Conservation (phyloP, 2,888 invertebrate species). For the Diaphora mendica region DNA sequence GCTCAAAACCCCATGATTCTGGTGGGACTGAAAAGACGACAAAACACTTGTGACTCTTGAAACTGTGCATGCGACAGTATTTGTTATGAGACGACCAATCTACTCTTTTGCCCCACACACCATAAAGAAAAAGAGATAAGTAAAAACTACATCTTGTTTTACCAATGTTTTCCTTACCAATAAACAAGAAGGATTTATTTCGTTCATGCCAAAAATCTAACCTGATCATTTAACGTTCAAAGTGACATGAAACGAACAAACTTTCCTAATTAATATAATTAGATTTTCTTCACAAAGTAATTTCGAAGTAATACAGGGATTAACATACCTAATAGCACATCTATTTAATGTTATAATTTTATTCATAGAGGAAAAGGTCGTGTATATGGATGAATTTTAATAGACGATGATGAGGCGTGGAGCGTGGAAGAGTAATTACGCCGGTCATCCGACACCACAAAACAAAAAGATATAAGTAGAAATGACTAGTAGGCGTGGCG, state of each 20-base stretch:
- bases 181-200: slow-evolving; percentile 17
- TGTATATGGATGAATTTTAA: slow-evolving; percentile 77
- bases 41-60: neutral
- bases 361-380: slow-evolving; percentile 72
- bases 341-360: slow-evolving; percentile 63
- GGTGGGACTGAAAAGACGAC: neutral
- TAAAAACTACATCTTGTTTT: neutral
- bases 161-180: neutral
- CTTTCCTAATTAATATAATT: slow-evolving; percentile 19
- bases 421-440: slow-evolving; percentile 68
- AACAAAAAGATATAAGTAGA: too few species aligned
- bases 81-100: too few species aligned
- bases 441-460: slow-evolving; percentile 60
- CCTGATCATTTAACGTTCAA: slow-evolving; percentile 11
- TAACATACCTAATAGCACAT: slow-evolving; percentile 35
- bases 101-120: neutral
- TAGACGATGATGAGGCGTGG: slow-evolving; percentile 71
- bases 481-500: too few species aligned
- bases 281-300: slow-evolving; percentile 19
- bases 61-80: too few species aligned
- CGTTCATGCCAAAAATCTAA: slow-evolving; percentile 9
- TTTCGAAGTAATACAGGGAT: slow-evolving; percentile 19
- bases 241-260: slow-evolving; percentile 14
- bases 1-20: neutral
- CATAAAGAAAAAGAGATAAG: neutral